These are phyloP conservation scores for Eupeodes corollae DNA, from an alignment of 1,140 invertebrate species.

Conservation along the genomic window DNA sequence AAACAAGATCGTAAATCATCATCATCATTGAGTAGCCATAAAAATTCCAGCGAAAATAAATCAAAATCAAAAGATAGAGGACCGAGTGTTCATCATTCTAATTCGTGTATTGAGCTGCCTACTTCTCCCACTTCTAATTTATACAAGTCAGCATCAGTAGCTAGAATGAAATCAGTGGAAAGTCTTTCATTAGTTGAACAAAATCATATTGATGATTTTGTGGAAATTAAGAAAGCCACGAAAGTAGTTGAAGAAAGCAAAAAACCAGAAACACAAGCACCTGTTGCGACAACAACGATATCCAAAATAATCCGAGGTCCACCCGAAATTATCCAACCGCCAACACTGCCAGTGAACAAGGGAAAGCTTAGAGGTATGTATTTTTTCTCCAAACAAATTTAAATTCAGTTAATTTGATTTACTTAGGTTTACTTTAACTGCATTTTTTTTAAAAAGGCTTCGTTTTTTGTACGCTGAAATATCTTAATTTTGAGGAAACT, in stretches of 20 bases:
- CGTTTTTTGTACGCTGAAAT: conserved; percentile 9
- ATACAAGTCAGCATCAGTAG: too few relatives aligned
- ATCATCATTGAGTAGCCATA: too few relatives aligned
- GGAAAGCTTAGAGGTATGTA: conserved; percentile 18
- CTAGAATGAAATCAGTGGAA: too few relatives aligned
- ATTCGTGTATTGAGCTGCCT: neutral
- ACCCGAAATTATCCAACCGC: conserved; percentile 17
- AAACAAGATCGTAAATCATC: too few relatives aligned
- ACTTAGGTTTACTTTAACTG: neutral
- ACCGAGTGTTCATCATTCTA: neutral
- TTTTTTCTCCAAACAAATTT: too few relatives aligned
- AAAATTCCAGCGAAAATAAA: too few relatives aligned
- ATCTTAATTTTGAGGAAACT: neutral
- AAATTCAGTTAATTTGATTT: neutral
- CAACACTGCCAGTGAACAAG: conserved; percentile 14
- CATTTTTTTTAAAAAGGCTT: neutral
- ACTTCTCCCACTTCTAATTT: too few relatives aligned
- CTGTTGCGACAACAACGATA: neutral
- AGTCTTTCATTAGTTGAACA: too few relatives aligned
- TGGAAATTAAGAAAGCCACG: neutral
- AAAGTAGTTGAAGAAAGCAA: neutral
- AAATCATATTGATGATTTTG: conserved; percentile 1
- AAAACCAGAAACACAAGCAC: neutral
- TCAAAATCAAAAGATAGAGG: neutral
- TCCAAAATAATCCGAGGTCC: neutral